These are phyloP conservation scores for Drosophila neotestacea DNA, from an alignment of 2,888 invertebrate species.

Conservation along the genomic window DNA sequence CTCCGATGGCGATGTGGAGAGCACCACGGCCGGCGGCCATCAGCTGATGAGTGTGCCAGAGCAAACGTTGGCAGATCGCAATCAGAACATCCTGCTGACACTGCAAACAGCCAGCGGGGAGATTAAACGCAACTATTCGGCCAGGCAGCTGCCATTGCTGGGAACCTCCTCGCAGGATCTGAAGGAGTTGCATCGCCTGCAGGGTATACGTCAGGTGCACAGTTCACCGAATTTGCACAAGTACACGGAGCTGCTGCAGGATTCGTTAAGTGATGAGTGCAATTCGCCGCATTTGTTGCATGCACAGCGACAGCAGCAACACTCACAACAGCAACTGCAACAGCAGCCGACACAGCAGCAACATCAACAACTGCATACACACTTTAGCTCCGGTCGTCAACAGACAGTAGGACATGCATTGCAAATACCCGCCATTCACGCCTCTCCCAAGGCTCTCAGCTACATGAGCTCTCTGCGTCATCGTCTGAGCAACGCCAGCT, in stretches of 20 bases:
- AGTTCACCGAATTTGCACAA: constrained; percentile 85
- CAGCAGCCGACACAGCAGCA: constrained; percentile 49
- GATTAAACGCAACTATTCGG: constrained; percentile 85
- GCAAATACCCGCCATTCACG: constrained; percentile 84
- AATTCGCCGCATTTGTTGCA: constrained; percentile 80
- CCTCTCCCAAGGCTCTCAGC: constrained; percentile 84
- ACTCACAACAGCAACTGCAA: constrained; percentile 38
- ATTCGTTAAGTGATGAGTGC: constrained; percentile 66
- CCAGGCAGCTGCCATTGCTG: constrained; percentile 82
- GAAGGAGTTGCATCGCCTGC: constrained; percentile 66
- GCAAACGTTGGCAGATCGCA: constrained; percentile 71
- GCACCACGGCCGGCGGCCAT: constrained; percentile 25
- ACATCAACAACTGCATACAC: constrained; percentile 48
- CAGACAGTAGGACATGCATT: constrained; percentile 69
- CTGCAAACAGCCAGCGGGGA: constrained; percentile 84
- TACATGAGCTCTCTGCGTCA: constrained; percentile 91
- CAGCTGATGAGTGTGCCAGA: constrained; percentile 70
- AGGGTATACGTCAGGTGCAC: constrained; percentile 84
- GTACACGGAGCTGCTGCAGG: constrained; percentile 72
- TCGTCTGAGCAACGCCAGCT: constrained; percentile 93
- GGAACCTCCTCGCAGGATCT: constrained; percentile 84
- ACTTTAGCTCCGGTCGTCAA: constrained; percentile 61
- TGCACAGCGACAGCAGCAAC: constrained; percentile 59
- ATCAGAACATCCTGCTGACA: constrained; percentile 83
- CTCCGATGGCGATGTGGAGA: constrained; percentile 73